These are phyloP conservation scores for Pelecanoides urinatrix DNA, from an alignment of 2,113 vertebrate species.

Conservation along the genomic window DNA sequence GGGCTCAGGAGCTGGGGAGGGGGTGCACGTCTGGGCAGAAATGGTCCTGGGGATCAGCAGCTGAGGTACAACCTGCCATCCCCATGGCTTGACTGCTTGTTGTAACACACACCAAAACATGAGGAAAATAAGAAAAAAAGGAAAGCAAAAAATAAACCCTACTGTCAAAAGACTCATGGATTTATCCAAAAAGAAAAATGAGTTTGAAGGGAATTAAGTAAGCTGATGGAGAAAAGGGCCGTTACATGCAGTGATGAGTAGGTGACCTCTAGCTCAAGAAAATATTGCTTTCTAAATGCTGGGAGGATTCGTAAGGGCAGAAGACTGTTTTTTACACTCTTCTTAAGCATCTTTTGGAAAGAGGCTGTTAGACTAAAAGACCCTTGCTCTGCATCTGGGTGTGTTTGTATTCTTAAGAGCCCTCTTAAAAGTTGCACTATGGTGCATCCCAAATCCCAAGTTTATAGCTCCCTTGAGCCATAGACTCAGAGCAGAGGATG, in stretches of 20 bases:
- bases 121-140: background rate
- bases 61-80: background rate
- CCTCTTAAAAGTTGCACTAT: background rate
- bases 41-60: background rate
- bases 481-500: background rate
- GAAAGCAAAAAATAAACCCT: accelerated
- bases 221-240: background rate
- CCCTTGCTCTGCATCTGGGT: background rate
- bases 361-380: background rate
- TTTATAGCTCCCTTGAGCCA: background rate
- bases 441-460: background rate
- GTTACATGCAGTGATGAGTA: background rate
- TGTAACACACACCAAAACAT: background rate
- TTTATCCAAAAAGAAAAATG: background rate
- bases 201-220: background rate
- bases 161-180: background rate
- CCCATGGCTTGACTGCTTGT: background rate
- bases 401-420: background rate
- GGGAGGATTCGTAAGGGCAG: background rate
- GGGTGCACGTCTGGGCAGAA: background rate
- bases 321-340: background rate
- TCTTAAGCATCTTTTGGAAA: background rate
- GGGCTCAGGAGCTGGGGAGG: background rate
- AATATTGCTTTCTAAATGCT: background rate
- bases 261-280: background rate